Conservation (phyloP, 2,888 invertebrate species). For the Scrobipalpa atriplicella region DNA sequence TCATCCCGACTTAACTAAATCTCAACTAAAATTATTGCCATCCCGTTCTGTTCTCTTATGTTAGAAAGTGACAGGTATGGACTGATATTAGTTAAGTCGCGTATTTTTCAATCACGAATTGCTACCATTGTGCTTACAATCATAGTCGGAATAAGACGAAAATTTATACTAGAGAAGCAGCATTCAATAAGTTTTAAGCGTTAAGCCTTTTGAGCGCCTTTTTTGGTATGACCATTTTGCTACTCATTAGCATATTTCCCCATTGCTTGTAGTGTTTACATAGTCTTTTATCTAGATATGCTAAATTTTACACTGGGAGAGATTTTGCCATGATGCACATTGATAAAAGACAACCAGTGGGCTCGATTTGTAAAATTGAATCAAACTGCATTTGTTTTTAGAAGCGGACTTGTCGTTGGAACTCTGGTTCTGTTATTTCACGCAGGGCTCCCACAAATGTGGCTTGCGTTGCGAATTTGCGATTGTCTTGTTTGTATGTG, state of each 20-base stretch:
- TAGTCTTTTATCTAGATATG: constrained; percentile 83
- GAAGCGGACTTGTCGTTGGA: constrained; percentile 74
- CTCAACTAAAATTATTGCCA: too few species aligned
- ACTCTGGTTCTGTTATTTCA: constrained; percentile 80
- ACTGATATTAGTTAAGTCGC: too few species aligned
- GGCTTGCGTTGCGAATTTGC: constrained; percentile 51
- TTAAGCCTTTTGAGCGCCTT: too few species aligned
- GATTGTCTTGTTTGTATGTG: constrained; percentile 16
- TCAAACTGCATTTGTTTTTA: constrained; percentile 66
- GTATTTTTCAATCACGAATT: too few species aligned
- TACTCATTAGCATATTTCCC: constrained; percentile 94
- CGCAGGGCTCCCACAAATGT: constrained; percentile 83
- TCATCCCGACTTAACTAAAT: too few species aligned
- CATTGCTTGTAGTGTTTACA: constrained; percentile 91
- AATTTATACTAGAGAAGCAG: too few species aligned
- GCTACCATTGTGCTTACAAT: too few species aligned
- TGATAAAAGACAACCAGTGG: constrained; percentile 92
- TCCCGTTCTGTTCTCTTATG: too few species aligned
- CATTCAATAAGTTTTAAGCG: too few species aligned
- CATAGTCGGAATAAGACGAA: too few species aligned
- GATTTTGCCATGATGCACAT: constrained; percentile 86
- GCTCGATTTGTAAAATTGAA: constrained; percentile 81
- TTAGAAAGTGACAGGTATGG: too few species aligned
- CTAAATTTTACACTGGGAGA: constrained; percentile 83
- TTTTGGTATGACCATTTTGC: too few species aligned